Evolutionary conservation across 1,140 invertebrate species (phyloP).

Genomic region (Drosophila simulans): DNA sequence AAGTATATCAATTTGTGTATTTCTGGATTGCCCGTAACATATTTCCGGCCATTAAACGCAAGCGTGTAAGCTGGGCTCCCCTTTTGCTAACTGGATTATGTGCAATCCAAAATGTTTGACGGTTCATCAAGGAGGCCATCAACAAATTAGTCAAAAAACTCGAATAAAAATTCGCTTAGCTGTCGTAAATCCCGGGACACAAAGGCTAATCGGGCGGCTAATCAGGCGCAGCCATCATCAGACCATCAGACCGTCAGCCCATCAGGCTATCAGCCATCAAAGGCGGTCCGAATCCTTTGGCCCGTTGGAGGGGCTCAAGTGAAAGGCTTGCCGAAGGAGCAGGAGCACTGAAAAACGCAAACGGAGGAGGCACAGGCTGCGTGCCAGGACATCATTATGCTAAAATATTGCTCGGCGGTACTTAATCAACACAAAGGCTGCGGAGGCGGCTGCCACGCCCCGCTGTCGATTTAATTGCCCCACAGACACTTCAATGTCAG

Average conservation of each 20-base stretch:
- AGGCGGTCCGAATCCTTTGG: conserved; percentile 33
- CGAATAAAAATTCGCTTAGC: conserved; percentile 51
- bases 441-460: conserved; percentile 31
- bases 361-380: conserved; percentile 9
- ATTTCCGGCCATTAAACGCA: conserved; percentile 24
- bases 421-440: conserved; percentile 56
- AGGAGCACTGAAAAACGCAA: background rate
- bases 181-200: conserved; percentile 46
- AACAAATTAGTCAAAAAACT: conserved; percentile 33
- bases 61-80: conserved; percentile 12
- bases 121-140: conserved; percentile 44
- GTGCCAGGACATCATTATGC: conserved; percentile 57
- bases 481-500: conserved; percentile 75
- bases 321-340: conserved; percentile 11
- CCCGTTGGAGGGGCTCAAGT: conserved; percentile 18
- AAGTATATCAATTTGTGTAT: conserved; percentile 1
- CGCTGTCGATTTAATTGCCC: conserved; percentile 70
- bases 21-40: conserved; percentile 15
- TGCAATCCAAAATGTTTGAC: conserved; percentile 34
- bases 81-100: conserved; percentile 29
- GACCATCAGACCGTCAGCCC: background rate
- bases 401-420: conserved; percentile 56
- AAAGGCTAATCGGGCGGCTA: conserved; percentile 48
- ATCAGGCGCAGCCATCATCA: conserved; percentile 24
- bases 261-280: conserved; percentile 41